A percentile compares a stretch with the other conserved stretches of the same genome.
Conservation (phyloP, 2,888 invertebrate genomes). For the Buathra laborator region DNA sequence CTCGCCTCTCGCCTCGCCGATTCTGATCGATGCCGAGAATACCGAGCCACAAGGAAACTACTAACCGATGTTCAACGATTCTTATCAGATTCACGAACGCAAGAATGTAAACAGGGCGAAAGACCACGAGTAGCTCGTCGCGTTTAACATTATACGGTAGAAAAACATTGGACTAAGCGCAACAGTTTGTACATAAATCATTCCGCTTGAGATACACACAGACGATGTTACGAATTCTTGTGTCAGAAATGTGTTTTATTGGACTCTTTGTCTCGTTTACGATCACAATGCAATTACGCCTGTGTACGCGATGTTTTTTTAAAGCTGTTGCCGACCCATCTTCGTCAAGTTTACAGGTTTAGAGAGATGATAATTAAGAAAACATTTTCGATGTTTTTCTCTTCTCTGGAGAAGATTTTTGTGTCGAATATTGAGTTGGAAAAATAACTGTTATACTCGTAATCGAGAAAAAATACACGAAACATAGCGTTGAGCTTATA, state of each 20-base stretch:
- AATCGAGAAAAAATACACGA: neutral
- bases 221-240: conserved; percentile 1
- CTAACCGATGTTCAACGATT: conserved; percentile 56
- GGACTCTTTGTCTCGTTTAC: neutral
- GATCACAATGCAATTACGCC: neutral
- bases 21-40: conserved; percentile 54
- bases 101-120: conserved; percentile 20
- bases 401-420: neutral
- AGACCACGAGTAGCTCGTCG: conserved; percentile 8
- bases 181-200: conserved; percentile 29
- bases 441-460: neutral
- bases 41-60: conserved; percentile 38
- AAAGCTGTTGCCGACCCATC: neutral
- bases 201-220: conserved; percentile 8
- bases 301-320: neutral
- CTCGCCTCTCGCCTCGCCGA: conserved; percentile 55
- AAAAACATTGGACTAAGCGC: conserved; percentile 24
- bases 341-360: neutral
- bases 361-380: neutral
- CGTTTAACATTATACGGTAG: conserved; percentile 18
- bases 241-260: neutral
- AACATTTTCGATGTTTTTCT: neutral
- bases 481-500: neutral
- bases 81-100: conserved; percentile 52
- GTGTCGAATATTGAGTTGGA: neutral